A percentile compares a stretch with the other conserved stretches of the same genome.
phyloP scores from a whole-genome alignment of 2,797 vertebrate species.

The Petrocephalus sullivani region DNA sequence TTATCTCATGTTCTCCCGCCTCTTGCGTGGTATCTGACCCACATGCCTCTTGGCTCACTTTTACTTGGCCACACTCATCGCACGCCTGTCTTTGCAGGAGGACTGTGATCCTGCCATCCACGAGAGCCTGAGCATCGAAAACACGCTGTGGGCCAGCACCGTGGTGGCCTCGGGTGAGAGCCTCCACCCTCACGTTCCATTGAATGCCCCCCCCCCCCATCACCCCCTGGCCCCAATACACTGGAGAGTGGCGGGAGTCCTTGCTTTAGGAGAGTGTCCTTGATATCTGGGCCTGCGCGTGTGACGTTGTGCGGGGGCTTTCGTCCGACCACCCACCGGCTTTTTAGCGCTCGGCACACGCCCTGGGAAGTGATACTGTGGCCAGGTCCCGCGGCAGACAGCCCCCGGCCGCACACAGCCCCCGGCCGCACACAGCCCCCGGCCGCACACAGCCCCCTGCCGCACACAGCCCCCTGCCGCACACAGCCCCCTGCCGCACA shows the following conservation, averaged over 20 bases:
- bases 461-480: too few relatives aligned
- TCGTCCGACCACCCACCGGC: background rate
- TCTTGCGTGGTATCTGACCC: background rate
- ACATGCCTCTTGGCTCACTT: background rate
- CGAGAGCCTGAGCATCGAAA: slow-evolving; percentile 92
- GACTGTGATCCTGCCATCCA: slow-evolving; percentile 84
- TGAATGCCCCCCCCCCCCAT: background rate
- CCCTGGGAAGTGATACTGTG: background rate
- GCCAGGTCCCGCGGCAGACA: background rate
- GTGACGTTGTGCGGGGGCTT: background rate
- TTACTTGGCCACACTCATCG: background rate
- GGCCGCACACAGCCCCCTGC: background rate
- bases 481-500: background rate
- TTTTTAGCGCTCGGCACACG: background rate
- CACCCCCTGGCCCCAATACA: too few relatives aligned
- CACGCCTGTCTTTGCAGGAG: slow-evolving; percentile 64
- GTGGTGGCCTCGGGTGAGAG: slow-evolving; percentile 88
- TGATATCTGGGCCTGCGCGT: background rate
- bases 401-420: background rate
- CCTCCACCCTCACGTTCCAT: background rate
- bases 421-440: background rate
- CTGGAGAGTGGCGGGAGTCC: background rate
- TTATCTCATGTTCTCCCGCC: background rate
- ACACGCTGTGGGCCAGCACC: slow-evolving; percentile 94
- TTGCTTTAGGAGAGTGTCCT: background rate